Conservation (phyloP, 2,888 invertebrate genomes). For the Apeira syringaria region DNA sequence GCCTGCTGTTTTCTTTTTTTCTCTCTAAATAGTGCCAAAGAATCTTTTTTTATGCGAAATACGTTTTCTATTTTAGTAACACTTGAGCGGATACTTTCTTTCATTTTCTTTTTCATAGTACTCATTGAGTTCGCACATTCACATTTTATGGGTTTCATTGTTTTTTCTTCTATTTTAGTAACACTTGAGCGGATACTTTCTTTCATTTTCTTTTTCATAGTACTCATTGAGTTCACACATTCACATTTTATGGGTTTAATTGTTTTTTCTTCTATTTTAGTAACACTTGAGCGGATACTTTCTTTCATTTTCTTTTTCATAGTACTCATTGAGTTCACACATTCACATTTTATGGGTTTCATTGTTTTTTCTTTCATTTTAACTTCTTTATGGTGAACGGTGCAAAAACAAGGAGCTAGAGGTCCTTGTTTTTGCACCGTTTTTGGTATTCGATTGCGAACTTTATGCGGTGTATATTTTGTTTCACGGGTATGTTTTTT, state of each 20-base stretch:
- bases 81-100: slow-evolving; percentile 27
- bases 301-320: too few species aligned
- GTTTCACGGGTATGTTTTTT: slow-evolving; percentile 11
- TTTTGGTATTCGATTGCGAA: neutral
- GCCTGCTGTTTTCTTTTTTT: slow-evolving; percentile 37
- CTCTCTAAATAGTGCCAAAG: slow-evolving; percentile 43
- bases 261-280: too few species aligned
- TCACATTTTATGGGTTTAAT: too few species aligned
- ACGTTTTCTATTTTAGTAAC: slow-evolving; percentile 25
- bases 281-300: too few species aligned
- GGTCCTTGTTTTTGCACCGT: neutral
- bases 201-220: too few species aligned
- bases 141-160: too few species aligned
- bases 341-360: too few species aligned
- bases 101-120: slow-evolving; percentile 17
- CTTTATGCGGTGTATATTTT: slow-evolving; percentile 14
- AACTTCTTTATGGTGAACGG: slow-evolving; percentile 1
- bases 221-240: too few species aligned
- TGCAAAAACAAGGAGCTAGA: too few species aligned
- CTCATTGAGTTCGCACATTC: slow-evolving; percentile 4
- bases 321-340: too few species aligned
- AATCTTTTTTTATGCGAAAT: slow-evolving; percentile 48
- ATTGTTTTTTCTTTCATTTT: slow-evolving; percentile 27
- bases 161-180: too few species aligned
- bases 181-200: too few species aligned